Percentiles rank a stretch among this genome's conserved stretches.
These are phyloP conservation scores for Druon quercuslanigerum DNA, from an alignment of 1,140 invertebrate species.

Conservation along the genomic window DNA sequence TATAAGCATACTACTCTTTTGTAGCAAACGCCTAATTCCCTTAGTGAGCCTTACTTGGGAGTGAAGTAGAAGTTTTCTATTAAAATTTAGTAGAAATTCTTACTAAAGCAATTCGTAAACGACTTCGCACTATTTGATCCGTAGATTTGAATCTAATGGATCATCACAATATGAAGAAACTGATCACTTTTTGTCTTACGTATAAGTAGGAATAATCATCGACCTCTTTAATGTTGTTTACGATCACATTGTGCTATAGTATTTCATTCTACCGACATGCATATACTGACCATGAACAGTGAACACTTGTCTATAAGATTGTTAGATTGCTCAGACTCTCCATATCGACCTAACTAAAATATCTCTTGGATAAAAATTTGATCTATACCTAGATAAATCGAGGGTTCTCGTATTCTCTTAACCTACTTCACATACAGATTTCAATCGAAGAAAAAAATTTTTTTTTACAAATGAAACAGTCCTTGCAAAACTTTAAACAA, in stretches of 20 bases:
- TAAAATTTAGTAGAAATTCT: too few relatives aligned
- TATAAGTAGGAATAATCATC: conserved; percentile 2
- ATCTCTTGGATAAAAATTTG: neutral
- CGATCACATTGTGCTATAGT: conserved; percentile 14
- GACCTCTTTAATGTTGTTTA: conserved; percentile 15
- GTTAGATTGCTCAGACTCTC: conserved; percentile 7
- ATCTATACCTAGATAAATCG: neutral
- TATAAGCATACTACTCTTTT: too few relatives aligned
- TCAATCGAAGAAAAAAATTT: too few relatives aligned
- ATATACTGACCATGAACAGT: neutral
- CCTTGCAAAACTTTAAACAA: too few relatives aligned
- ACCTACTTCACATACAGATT: neutral
- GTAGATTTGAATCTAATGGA: conserved; percentile 11
- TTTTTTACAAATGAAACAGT: too few relatives aligned
- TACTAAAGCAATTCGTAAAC: too few relatives aligned
- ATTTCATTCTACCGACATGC: conserved; percentile 7
- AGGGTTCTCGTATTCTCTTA: neutral
- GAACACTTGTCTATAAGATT: conserved; percentile 13
- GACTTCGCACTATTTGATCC: too few relatives aligned
- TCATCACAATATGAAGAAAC: conserved; percentile 3
- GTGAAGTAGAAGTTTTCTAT: too few relatives aligned
- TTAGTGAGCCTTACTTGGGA: too few relatives aligned
- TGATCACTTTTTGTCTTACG: conserved; percentile 1
- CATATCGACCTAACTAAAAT: neutral
- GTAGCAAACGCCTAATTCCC: too few relatives aligned